Percentiles rank a stretch among this genome's conserved stretches.
Conservation (phyloP, 2,797 vertebrate species). For the Vespertilio murinus region DNA sequence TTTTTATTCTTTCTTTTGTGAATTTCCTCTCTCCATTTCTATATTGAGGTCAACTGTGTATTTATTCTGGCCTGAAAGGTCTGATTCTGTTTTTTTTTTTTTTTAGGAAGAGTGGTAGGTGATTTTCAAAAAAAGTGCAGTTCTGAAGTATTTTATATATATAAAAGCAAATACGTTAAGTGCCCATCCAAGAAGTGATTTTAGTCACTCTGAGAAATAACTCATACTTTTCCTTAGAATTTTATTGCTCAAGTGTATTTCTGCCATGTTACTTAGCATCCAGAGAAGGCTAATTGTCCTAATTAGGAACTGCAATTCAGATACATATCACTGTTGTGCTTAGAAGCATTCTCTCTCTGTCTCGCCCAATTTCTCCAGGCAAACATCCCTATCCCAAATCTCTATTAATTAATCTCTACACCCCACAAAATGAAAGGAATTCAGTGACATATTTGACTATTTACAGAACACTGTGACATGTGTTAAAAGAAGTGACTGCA, state of each 20-base stretch:
- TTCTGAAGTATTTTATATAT: neutral
- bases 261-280: neutral
- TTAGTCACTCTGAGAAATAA: neutral
- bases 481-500: neutral
- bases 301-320: neutral
- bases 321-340: neutral
- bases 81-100: neutral
- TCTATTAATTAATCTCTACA: neutral
- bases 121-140: neutral
- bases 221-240: no score
- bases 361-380: rapidly evolving
- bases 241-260: neutral
- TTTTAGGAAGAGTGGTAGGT: neutral
- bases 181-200: slow-evolving; percentile 41
- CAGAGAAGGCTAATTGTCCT: neutral
- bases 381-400: neutral
- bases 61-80: neutral
- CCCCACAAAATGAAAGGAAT: neutral
- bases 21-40: neutral
- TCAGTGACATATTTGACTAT: neutral
- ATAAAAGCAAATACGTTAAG: no score
- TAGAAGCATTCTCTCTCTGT: neutral
- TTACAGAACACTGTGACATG: neutral
- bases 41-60: neutral
- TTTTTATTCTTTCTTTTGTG: neutral